Base-by-base conservation (phyloP, 2,888 invertebrate genomes). In the Ceraclea dissimilis region DNA sequence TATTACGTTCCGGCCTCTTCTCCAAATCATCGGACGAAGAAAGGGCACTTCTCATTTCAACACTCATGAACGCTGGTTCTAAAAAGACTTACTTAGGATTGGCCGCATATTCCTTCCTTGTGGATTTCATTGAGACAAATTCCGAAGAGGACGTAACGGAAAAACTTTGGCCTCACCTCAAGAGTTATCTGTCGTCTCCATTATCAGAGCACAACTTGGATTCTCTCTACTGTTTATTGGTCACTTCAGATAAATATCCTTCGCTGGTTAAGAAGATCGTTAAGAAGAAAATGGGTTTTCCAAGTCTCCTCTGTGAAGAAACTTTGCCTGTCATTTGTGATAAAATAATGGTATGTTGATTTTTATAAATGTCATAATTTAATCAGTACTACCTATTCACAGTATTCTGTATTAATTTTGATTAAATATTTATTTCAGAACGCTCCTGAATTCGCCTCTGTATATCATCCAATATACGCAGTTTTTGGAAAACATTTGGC, bases 191-290 rank as follows among this genome's bases (percentile, higher is more conserved):
- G 53, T 76, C 77, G 43, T 83, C 83, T 64, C 78, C 82, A 8
- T 79, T 85, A 71, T 69, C 76, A 13, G 83, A 85, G 52, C 84
- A 86, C 63, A 79, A 73, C 22, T 69, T 88, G 18, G 85, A 88
- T 67, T 79, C 81, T 2, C 70, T 88, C 4, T 81, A 85, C 66
- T 77, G 83, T 54, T 68, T 88, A 2, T 68, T 85, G 62, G 65
- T 74, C 22, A 66, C 76, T 13, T 69, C 66, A 39, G 65, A 66
- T 47, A 74, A 73, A 65, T 78, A 73, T 58, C 74, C 76, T 1
- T 63, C 79, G 2, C 70, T 83, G 39, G 79, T 79, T 13, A 75
- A 76, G 2, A 72, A 77, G 63, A 75, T 75, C 63, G 63, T 86
- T 1, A 79, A 79, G 61, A 77, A 80, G 63, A 67, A 77, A 50